A percentile compares a stretch with the other conserved stretches of the same genome.
Evolutionary conservation across 2,113 vertebrate genomes (phyloP).

Genomic region (Pholis gunnellus): DNA sequence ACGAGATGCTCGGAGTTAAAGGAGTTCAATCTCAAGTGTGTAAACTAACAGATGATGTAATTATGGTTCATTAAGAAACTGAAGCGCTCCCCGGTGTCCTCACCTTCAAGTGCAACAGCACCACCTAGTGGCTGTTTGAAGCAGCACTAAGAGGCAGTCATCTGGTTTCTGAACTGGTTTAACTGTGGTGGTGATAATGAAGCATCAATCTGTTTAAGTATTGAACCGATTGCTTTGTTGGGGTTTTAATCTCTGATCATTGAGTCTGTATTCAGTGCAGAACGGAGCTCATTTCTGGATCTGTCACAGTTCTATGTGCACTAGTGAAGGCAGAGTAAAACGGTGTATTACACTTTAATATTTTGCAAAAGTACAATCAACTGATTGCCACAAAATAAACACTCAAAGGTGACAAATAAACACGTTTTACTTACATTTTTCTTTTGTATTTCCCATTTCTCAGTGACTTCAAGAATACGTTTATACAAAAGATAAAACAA

Average conservation of each 20-base stretch:
- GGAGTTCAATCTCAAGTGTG: not conserved
- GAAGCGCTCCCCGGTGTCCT: accelerated
- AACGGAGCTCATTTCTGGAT: too few species aligned
- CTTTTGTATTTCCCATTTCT: too few species aligned
- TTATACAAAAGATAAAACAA: too few species aligned
- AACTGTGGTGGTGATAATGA: not conserved
- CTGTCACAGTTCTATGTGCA: too few species aligned
- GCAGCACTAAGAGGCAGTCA: not conserved
- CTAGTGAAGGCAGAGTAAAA: not conserved
- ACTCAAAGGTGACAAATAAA: not conserved
- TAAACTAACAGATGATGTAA: constrained; percentile 12
- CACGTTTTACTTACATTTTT: not conserved
- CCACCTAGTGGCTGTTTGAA: constrained; percentile 68
- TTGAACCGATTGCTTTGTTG: not conserved
- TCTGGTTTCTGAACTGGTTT: not conserved
- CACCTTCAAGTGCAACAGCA: constrained; percentile 53
- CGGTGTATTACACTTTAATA: too few species aligned
- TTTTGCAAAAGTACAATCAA: too few species aligned
- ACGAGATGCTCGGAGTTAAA: not conserved
- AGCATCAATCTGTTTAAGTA: not conserved
- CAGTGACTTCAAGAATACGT: too few species aligned
- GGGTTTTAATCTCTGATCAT: too few species aligned
- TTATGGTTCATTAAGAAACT: constrained; percentile 25
- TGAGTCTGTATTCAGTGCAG: too few species aligned
- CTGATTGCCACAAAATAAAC: too few species aligned